These are phyloP conservation scores for Rhinopomastus cyanomelas DNA, from an alignment of 2,113 vertebrate genomes.

Conservation along the genomic window DNA sequence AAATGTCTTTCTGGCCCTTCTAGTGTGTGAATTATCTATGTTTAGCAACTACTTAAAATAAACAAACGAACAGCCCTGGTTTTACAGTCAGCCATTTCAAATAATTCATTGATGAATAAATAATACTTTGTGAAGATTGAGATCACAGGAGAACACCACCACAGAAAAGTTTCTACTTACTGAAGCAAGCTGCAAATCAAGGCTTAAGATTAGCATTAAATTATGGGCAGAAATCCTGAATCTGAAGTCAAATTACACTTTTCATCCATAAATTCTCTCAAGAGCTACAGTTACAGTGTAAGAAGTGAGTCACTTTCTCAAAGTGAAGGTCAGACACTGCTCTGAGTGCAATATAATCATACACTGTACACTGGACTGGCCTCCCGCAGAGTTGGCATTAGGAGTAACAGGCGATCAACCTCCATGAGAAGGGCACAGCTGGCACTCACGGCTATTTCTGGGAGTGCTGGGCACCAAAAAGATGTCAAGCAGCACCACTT, in stretches of 20 bases:
- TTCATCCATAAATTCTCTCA: not conserved
- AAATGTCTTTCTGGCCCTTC: not conserved
- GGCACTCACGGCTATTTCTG: rapidly evolving
- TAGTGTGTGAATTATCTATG: not conserved
- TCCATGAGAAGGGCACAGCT: not conserved
- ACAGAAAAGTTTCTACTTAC: not conserved
- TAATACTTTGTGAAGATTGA: not conserved
- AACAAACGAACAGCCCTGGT: not conserved
- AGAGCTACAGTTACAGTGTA: not conserved
- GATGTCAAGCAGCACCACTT: not conserved
- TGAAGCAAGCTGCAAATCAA: not conserved
- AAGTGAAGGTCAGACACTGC: not conserved
- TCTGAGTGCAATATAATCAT: not conserved
- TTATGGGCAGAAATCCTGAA: not conserved
- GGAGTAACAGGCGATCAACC: not conserved
- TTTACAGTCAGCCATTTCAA: not conserved
- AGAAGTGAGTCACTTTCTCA: not conserved
- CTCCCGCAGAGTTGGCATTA: not conserved
- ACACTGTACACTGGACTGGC: not conserved
- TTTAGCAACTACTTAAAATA: not conserved
- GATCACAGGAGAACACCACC: not conserved
- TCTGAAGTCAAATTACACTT: not conserved
- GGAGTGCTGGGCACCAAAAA: not conserved
- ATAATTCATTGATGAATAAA: not conserved
- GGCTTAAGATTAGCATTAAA: not conserved